These are phyloP conservation scores for Napeogenes sylphis DNA, from an alignment of 2,888 invertebrate genomes.

Conservation along the genomic window DNA sequence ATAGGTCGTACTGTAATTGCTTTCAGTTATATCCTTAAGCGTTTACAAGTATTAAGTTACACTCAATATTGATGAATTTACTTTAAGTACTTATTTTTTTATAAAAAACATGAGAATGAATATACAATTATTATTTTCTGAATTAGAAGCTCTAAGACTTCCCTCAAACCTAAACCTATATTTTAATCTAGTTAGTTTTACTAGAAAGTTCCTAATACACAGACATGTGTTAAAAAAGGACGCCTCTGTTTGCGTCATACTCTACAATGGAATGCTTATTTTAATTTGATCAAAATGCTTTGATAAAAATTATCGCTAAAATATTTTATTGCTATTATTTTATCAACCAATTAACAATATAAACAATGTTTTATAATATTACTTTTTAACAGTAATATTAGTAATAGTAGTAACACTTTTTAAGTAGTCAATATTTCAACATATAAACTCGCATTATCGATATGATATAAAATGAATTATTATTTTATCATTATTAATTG, in stretches of 20 bases:
- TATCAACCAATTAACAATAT: neutral
- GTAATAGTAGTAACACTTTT: neutral
- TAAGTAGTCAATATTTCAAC: slow-evolving; percentile 1
- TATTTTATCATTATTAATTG: slow-evolving; percentile 5
- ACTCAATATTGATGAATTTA: too few relatives aligned
- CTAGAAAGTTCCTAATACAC: neutral
- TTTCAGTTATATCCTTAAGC: too few relatives aligned
- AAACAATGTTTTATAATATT: neutral
- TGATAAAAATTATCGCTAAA: neutral
- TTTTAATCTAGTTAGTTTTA: too few relatives aligned
- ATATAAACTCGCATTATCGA: neutral
- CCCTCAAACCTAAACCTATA: too few relatives aligned
- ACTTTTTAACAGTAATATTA: slow-evolving; percentile 1
- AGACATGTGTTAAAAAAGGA: neutral
- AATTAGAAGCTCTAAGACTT: too few relatives aligned
- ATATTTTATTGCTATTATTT: slow-evolving; percentile 1
- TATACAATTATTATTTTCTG: too few relatives aligned
- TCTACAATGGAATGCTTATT: slow-evolving; percentile 1
- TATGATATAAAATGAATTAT: slow-evolving; percentile 5
- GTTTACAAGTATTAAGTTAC: too few relatives aligned
- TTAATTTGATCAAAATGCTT: neutral
- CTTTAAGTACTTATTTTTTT: too few relatives aligned
- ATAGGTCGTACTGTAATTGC: too few relatives aligned
- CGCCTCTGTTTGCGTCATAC: neutral
- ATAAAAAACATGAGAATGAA: too few relatives aligned